Base-by-base conservation (phyloP, 2,113 vertebrate genomes). In the Calonectris borealis region DNA sequence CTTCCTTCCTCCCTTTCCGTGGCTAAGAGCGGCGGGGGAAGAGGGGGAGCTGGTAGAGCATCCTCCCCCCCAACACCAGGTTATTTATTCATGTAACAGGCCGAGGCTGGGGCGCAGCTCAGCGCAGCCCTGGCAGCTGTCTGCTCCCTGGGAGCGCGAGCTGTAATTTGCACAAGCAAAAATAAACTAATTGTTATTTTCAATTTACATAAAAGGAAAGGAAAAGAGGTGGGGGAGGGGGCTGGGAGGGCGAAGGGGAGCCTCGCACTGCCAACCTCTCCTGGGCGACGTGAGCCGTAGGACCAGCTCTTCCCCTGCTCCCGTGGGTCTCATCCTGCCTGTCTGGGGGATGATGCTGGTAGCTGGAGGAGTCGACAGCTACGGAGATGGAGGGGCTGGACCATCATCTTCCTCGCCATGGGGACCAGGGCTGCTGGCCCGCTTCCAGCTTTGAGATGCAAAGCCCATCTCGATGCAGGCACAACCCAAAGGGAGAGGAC, bases 131-230 rank as follows among this genome's bases (percentile, higher is more conserved):
- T 93, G 95, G 94, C 95, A 97, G 90, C 94, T 87, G 95, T 78
- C 60, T 38, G 94, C 93, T 96, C 93, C 92, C 87, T 88, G 90
- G 90, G 95, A 91, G 60, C 24, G 2, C 1, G 27, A 95, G 92
- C 80, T 86, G 85, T 77, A 90, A 95, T 96, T 97, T 92, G 80
- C 96, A 94, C 85, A 81, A 77, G 80, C 86, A 78, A 95, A 97
- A 97, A 95, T 93, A 96, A 96, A 94, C 94, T 95, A 81, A 96
- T 95, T 93, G 93, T 96, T 93, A 93, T 87, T 93, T 95, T 79
- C 58, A 16, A 91, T 96, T 96, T 95, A 61, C 95, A 96, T 79
- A 85, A 62, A 91, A 71, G 58, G 72, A 93, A 60, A 29, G 31
- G 69, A 32, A 72, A 36, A 13, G 69, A 17, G 40, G 42, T 14